phyloP scores from a whole-genome alignment of 2,888 invertebrate species.

The Enchytraeus crypticus region DNA sequence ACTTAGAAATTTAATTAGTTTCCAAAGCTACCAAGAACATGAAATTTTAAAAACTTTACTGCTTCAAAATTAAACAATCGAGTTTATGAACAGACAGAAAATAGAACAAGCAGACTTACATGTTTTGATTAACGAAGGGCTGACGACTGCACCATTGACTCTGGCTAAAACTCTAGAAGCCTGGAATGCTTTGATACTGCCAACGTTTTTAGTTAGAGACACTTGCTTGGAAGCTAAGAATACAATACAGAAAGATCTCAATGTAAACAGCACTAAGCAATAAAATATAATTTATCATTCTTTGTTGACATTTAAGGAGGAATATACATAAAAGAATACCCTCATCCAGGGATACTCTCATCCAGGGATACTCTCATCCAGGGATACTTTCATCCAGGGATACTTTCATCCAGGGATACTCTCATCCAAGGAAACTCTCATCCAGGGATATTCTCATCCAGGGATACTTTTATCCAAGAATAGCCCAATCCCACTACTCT shows the following conservation, averaged over 20 bases:
- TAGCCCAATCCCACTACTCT: not conserved
- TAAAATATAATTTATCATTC: not conserved
- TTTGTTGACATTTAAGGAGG: not conserved
- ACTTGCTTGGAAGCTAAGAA: not conserved
- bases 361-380: not conserved
- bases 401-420: not conserved
- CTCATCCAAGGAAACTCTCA: not conserved
- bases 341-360: not conserved
- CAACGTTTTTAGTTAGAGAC: constrained; percentile 18
- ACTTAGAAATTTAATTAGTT: no score
- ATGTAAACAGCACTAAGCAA: not conserved
- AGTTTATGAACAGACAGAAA: not conserved
- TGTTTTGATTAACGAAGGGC: not conserved
- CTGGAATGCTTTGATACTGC: constrained; percentile 25
- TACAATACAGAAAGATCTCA: not conserved
- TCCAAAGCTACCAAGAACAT: no score
- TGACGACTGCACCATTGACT: not conserved
- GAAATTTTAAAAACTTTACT: no score
- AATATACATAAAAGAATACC: not conserved
- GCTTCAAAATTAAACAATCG: not conserved
- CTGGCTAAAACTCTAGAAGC: constrained; percentile 5
- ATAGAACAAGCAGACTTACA: not conserved
- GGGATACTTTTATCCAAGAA: not conserved
- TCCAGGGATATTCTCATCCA: not conserved
- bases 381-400: not conserved